Percentiles rank a stretch among this genome's conserved stretches.
These are phyloP conservation scores for Poecilia wingei DNA, from an alignment of 2,797 vertebrate species.

Conservation along the genomic window DNA sequence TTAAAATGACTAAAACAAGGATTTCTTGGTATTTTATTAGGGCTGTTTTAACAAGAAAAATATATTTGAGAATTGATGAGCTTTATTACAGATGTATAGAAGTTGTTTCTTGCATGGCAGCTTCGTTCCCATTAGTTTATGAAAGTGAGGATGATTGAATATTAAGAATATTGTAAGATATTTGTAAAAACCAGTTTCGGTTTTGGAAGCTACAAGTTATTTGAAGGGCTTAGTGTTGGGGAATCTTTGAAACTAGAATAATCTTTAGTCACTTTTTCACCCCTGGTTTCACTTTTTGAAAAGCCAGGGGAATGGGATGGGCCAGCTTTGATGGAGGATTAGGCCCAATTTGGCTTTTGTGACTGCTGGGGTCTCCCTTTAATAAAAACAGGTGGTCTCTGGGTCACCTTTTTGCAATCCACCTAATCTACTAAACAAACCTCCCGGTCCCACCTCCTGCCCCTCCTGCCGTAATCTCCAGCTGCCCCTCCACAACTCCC, in stretches of 20 bases:
- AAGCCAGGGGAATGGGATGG: constrained; percentile 42
- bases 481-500: constrained; percentile 33
- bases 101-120: neutral
- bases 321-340: constrained; percentile 59
- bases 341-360: constrained; percentile 62
- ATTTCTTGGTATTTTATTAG: neutral
- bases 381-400: constrained; percentile 74
- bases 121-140: neutral
- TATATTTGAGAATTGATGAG: neutral
- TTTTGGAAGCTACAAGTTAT: neutral
- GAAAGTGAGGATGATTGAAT: neutral
- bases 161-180: neutral
- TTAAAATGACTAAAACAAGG: neutral
- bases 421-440: constrained; percentile 54
- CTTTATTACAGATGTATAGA: neutral
- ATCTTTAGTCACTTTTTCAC: constrained; percentile 36
- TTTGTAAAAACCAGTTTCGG: neutral
- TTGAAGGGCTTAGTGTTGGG: neutral
- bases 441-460: constrained; percentile 30
- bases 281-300: constrained; percentile 43
- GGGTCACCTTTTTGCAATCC: constrained; percentile 52
- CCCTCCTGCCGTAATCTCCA: constrained; percentile 1
- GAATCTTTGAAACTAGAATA: constrained; percentile 18
- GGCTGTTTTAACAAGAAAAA: neutral
- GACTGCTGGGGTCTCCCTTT: constrained; percentile 48